phyloP scores from a whole-genome alignment of 1,140 invertebrate species.

The Neoseiulus cucumeris region DNA sequence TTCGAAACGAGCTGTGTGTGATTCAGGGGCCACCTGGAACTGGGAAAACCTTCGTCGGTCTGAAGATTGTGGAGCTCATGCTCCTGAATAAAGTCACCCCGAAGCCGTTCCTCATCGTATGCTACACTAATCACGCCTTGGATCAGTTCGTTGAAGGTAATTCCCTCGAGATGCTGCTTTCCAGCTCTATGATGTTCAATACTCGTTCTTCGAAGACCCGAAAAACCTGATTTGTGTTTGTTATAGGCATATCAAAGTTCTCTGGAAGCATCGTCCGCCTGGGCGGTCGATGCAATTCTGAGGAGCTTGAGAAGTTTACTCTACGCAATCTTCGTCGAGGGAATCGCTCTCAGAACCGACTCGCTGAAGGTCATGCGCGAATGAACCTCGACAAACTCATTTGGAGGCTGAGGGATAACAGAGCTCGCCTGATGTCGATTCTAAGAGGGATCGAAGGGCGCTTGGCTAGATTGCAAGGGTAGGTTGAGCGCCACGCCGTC shows the following conservation, averaged over 20 bases:
- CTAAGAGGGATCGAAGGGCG: too few species aligned
- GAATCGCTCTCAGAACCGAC: too few species aligned
- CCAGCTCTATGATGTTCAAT: too few species aligned
- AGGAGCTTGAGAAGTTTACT: conserved; percentile 22
- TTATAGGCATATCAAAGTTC: conserved; percentile 29
- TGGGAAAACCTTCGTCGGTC: conserved; percentile 53
- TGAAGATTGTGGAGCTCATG: conserved; percentile 26
- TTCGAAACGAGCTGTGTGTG: conserved; percentile 35
- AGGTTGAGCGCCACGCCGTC: too few species aligned
- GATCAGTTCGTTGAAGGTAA: conserved; percentile 62
- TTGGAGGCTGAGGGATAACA: too few species aligned
- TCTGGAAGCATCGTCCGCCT: conserved; percentile 39
- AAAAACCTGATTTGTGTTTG: too few species aligned
- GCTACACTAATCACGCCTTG: conserved; percentile 66
- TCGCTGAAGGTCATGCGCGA: too few species aligned
- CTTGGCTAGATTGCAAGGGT: too few species aligned
- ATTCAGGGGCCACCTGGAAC: conserved; percentile 59
- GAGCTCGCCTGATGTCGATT: too few species aligned
- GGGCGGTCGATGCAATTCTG: conserved; percentile 44
- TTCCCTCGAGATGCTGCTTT: too few species aligned
- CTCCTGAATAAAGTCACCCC: conserved; percentile 19
- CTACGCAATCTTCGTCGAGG: neutral
- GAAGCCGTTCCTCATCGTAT: conserved; percentile 51
- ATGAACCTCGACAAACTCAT: too few species aligned
- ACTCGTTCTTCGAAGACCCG: too few species aligned